These are phyloP conservation scores for Ditylenchus dipsaci DNA, from an alignment of 1,140 invertebrate genomes.

Conservation along the genomic window DNA sequence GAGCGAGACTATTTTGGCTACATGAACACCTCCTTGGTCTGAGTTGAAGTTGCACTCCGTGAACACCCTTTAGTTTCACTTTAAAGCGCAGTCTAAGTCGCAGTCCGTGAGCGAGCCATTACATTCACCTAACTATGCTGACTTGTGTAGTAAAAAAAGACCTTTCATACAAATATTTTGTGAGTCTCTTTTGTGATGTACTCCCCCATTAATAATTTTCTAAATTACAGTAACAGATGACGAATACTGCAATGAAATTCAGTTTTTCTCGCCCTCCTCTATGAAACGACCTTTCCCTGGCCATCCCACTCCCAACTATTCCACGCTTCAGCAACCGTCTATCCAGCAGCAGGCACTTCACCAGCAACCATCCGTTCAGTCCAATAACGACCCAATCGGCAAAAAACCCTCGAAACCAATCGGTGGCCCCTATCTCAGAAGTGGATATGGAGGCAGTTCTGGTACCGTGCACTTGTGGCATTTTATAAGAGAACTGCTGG, in stretches of 20 bases:
- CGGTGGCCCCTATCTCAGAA: background rate
- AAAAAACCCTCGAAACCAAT: background rate
- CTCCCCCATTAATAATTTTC: too few species aligned
- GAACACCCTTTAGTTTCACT: too few species aligned
- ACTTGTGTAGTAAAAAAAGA: too few species aligned
- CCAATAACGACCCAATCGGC: background rate
- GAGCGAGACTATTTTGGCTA: too few species aligned
- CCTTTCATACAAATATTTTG: too few species aligned
- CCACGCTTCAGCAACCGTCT: background rate
- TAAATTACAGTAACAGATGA: background rate
- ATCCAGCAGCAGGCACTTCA: constrained; percentile 10
- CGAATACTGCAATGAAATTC: background rate
- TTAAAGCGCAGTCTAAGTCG: too few species aligned
- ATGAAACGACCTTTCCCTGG: background rate
- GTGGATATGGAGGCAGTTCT: constrained; percentile 21
- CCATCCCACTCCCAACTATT: background rate
- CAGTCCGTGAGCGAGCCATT: too few species aligned
- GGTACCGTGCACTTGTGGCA: constrained; percentile 96
- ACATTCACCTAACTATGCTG: too few species aligned
- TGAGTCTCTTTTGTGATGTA: too few species aligned
- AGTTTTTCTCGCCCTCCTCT: background rate
- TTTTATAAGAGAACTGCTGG: constrained; percentile 90
- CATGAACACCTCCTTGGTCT: too few species aligned
- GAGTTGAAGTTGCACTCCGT: too few species aligned
- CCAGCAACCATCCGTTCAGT: constrained; percentile 3